These are phyloP conservation scores for Arizona elegans DNA, from an alignment of 2,113 vertebrate genomes.

Conservation along the genomic window DNA sequence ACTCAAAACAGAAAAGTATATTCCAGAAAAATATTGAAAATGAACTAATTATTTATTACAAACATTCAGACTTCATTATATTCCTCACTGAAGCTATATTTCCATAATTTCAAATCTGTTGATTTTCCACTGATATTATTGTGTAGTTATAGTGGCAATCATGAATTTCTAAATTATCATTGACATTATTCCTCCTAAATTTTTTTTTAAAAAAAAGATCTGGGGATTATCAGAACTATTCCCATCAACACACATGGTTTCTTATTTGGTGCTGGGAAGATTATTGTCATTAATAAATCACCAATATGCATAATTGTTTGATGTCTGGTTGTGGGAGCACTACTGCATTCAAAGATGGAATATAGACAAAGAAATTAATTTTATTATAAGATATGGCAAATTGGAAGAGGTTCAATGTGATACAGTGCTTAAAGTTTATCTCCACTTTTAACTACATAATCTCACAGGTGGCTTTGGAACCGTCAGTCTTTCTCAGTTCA, in stretches of 20 bases:
- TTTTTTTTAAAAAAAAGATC: background rate
- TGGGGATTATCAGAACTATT: background rate
- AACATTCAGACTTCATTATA: background rate
- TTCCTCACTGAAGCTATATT: background rate
- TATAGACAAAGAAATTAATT: background rate
- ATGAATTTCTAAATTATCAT: conserved; percentile 7
- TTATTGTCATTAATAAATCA: background rate
- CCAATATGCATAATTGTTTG: background rate
- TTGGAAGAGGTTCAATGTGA: background rate
- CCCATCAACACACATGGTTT: background rate
- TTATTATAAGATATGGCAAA: background rate
- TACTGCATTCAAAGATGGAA: background rate
- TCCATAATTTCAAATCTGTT: background rate
- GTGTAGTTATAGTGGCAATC: background rate
- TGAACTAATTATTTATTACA: conserved; percentile 47
- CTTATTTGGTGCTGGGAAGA: background rate
- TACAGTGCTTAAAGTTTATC: background rate
- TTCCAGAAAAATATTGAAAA: conserved; percentile 47
- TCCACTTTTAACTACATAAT: background rate
- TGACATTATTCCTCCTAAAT: background rate
- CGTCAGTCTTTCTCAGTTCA: background rate
- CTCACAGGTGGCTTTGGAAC: background rate
- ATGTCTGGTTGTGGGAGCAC: background rate
- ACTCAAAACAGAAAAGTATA: conserved; percentile 44
- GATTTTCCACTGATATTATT: conserved; percentile 28